Base-by-base conservation (phyloP, 2,797 vertebrate species). In the Labroides dimidiatus region DNA sequence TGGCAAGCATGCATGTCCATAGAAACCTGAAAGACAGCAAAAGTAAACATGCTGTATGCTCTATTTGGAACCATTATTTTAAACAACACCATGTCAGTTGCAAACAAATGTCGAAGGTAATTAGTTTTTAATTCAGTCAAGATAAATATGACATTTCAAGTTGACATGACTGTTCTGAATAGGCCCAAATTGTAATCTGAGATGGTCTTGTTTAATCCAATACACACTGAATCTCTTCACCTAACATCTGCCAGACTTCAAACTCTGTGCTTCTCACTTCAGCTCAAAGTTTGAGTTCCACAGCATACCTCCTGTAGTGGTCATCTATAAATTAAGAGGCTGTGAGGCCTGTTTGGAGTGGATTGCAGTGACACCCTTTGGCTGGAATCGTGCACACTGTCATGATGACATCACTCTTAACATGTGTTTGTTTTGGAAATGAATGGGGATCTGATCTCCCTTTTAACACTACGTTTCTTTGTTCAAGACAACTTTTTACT, bases 281-380 rank as follows among this genome's bases (percentile, higher is more conserved):
- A 51, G 41, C 37, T 51, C 59, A 0, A 2, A 71, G 77, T 76
- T 70, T 70, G 77, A 89, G 86, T 89, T 80, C 49, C 69, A 73
- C 61, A 58, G 58, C 73, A 80, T 37, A 84, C 81, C 76, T 81
- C 87, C 86, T 81, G 73, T 84, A 78, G 87, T 88, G 84, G 84
- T 81, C 86, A 84, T 81, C 71, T 84, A 85, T 80, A 76, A 81
- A 83, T 88, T 77, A 77, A 24, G n/a, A n/a, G n/a, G n/a, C n/a
- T n/a, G n/a, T n/a, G n/a, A n/a, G n/a, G n/a, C n/a, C n/a, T n/a
- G n/a, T n/a, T n/a, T n/a, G n/a, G n/a, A n/a, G n/a, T n/a, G n/a
- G n/a, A n/a, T n/a, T n/a, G n/a, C n/a, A n/a, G n/a, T n/a, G n/a
- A n/a, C n/a, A n/a, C n/a, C n/a, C n/a, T n/a, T n/a, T n/a, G n/a